Conservation (phyloP, 2,113 vertebrate species). For the Mixornis gularis region DNA sequence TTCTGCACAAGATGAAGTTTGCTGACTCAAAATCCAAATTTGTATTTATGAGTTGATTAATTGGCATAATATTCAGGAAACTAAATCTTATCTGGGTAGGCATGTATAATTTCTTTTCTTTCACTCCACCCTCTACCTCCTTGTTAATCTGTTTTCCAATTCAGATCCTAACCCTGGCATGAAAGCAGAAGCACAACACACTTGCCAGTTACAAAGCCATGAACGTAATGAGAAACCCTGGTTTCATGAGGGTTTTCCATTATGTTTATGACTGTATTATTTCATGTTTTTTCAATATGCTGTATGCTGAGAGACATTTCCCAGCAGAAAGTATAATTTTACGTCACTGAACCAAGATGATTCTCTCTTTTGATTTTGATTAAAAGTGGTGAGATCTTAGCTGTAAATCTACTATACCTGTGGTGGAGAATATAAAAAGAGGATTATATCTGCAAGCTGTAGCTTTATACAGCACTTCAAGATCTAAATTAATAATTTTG, state of each 20-base stretch:
- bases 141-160: neutral
- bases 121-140: accelerated
- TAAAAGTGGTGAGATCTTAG: neutral
- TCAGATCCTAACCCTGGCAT: neutral
- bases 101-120: neutral
- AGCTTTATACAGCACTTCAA: neutral
- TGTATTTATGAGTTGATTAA: neutral
- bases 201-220: neutral
- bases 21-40: neutral
- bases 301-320: neutral
- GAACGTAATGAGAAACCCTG: accelerated
- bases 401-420: neutral
- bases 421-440: neutral
- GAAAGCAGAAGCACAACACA: neutral
- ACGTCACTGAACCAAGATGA: neutral
- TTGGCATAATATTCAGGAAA: neutral
- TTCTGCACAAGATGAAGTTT: neutral
- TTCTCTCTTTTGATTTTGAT: neutral
- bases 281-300: neutral
- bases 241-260: neutral
- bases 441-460: neutral
- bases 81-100: neutral
- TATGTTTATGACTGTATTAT: neutral
- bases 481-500: neutral
- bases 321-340: neutral